Conservation (phyloP, 2,113 vertebrate genomes). For the Micromys minutus region DNA sequence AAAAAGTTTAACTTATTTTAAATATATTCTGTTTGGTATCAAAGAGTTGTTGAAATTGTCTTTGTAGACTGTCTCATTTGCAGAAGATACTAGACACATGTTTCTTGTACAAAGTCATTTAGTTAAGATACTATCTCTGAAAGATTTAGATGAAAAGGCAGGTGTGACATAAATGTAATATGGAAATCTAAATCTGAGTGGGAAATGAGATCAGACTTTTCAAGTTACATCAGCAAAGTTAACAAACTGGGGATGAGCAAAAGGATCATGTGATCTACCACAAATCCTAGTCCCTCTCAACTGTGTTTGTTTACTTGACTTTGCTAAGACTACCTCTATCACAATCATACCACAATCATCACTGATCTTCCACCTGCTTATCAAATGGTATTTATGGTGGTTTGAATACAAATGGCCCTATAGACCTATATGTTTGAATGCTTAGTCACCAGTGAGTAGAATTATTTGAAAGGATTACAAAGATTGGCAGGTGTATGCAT, state of each 20-base stretch:
- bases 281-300: not conserved
- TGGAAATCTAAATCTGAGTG: not conserved
- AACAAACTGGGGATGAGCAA: not conserved
- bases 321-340: not conserved
- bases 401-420: too few species aligned
- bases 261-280: not conserved
- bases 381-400: not conserved
- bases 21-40: not conserved
- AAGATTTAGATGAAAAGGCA: not conserved
- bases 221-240: conserved; percentile 10
- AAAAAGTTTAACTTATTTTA: conserved; percentile 9
- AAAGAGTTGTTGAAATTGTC: not conserved
- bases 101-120: conserved; percentile 3
- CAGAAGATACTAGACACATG: not conserved
- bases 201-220: not conserved
- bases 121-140: conserved; percentile 28
- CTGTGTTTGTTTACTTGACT: not conserved
- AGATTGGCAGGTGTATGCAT: not conserved
- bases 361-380: not conserved
- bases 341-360: not conserved
- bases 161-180: conserved; percentile 22
- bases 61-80: not conserved
- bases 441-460: too few species aligned
- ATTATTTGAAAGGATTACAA: not conserved
- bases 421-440: not conserved